Base-by-base conservation (phyloP, 2,888 invertebrate species). In the Harpalus rubripes region DNA sequence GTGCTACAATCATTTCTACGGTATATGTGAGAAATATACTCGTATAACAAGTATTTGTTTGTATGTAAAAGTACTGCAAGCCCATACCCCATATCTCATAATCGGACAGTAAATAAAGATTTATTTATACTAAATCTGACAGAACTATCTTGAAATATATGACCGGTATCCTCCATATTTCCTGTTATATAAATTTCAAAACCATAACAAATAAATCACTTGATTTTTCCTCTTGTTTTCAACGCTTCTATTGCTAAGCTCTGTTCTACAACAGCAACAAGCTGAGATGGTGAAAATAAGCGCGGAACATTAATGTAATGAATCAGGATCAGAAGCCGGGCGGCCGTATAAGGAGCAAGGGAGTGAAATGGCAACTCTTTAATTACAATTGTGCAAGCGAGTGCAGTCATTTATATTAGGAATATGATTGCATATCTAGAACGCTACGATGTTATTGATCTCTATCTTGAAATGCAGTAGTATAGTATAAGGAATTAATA, bases 311-410 rank as follows among this genome's bases (percentile, higher is more conserved):
- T 74, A n/a, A n/a, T 44, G 41, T 74, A 74, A 74, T 74, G 41
- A 74, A 74, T 74, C 72, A 74, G 44, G 72, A 74, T 74, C 72
- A 74, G 72, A 74, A 74, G 68, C 68, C 39, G 39, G 26, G 68
- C 26, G 68, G 63, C 72, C 72, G 15, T 74, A 74, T 74, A 74
- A 7, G 72, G 72, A 2, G 41, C 52, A n/a, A 68, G 68, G 72
- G 68, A 74, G 41, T 63, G 22, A 63, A 59, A 59, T 59, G 63
- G 68, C 68, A 39, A 68, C n/a, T 16, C 41, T 74, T 74, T 44
- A 74, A 74, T 74, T 74, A 44, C 72, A 44, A 74, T 74, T 74
- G 72, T 52, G 12, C 41, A 74, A 74, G 16, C 44, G 72, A 7
- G 18, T 8, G 15, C 44, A 12, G 41, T 74, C 44, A 44, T 44